Base-by-base conservation (phyloP, 2,797 vertebrate species). In the Pantherophis alleghaniensis region DNA sequence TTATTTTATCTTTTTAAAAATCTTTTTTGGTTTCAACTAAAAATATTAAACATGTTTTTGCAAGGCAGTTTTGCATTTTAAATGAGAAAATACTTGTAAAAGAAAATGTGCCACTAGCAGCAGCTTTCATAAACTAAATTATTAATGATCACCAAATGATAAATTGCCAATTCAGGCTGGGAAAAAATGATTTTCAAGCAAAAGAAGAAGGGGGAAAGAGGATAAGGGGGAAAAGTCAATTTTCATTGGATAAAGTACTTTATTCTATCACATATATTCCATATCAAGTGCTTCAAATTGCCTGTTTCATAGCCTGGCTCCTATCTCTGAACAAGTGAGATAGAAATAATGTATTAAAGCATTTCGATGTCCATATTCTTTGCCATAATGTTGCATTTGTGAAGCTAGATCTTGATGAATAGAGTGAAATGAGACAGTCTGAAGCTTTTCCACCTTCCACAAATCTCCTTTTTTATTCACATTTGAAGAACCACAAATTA, bases 91-190 rank as follows among this genome's bases (percentile, higher is more conserved):
- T 12, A 18, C 28, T 86, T 55, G 10, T 20, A 18, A 86, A 20
- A 12, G 37, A 51, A 86, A 59, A 59, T 47, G 24, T 42, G 32
- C 32, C 47, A 26, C n/a, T 60, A 91, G 6, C 14, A 22, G 56
- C 83, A 91, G 28, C 90, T 91, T 47, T 28, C 74, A 51, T 26
- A 91, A 91, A 91, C 32, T 51, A 91, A 47, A 91, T 59, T 26
- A 90, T 66, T n/a, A 79, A 83, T 83, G 18, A 79, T 61, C 51
- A 42, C 42, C 5, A 87, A 63, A 86, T 53, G 42, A 91, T 59
- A 86, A 86, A 59, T 47, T 57, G 1, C 37, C 74, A 74, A 57
- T 57, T 47, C 16, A 28, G 22, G 61, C 7, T 63, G 42, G 51
- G 12, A 20, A 16, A 47, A 28, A 42, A 91, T 13, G 56, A 60